Conservation (phyloP, 2,113 vertebrate genomes). For the Potamarius usumacintae region DNA sequence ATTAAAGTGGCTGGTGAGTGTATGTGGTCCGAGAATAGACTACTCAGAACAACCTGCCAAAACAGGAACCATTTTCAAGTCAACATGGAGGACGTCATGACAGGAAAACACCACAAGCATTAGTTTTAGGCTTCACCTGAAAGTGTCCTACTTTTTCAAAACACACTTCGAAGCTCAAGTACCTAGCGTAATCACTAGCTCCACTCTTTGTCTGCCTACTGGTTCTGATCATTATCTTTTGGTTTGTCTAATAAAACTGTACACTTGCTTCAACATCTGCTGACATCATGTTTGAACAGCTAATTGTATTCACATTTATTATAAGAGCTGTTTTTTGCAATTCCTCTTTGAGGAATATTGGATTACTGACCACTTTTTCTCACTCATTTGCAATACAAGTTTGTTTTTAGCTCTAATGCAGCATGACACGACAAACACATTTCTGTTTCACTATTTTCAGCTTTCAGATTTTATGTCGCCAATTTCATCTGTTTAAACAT, state of each 20-base stretch:
- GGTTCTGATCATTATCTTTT: not conserved
- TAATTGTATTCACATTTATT: not conserved
- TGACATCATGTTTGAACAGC: not conserved
- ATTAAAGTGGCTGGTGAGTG: not conserved
- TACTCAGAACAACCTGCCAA: not conserved
- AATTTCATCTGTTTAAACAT: conserved; percentile 34
- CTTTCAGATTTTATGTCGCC: not conserved
- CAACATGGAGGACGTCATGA: not conserved
- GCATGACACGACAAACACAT: not conserved
- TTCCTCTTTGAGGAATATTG: not conserved
- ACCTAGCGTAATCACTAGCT: not conserved
- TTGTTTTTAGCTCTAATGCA: not conserved
- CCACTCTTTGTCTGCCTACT: not conserved
- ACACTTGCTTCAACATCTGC: not conserved
- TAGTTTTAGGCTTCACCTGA: not conserved
- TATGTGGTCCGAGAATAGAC: not conserved
- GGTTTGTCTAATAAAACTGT: not conserved
- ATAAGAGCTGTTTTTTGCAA: not conserved
- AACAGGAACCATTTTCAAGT: not conserved
- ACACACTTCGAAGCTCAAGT: not conserved
- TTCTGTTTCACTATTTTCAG: not conserved
- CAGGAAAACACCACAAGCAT: not conserved
- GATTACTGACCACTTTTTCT: not conserved
- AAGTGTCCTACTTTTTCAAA: not conserved
- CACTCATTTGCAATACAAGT: not conserved